Evolutionary conservation across 2,113 vertebrate genomes (phyloP), one percentile per base, ranked within the genome.

Genomic region (Rhagologus leucostigma): DNA sequence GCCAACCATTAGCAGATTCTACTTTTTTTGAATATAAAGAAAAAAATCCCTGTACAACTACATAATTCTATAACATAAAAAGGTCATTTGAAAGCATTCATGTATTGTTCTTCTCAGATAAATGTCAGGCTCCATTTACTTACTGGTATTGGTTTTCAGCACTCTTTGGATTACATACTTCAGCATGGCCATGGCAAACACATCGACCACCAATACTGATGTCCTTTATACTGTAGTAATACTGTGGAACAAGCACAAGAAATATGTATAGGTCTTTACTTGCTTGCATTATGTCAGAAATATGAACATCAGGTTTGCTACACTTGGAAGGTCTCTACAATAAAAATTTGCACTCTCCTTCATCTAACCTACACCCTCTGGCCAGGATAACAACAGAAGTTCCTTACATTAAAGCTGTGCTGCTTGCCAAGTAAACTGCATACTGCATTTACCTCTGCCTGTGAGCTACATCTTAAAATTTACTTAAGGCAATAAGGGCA

Each of bases 211-310:
- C 99, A 12, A 99, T 79, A 93, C 98, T 99, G 97, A 99, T 99
- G 96, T 99, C 99, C 97, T 99, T 99, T 96, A 99, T 99, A 86
- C 99, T 99, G 84, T 99, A 99, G 89, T 98, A 99, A 96, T 99
- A 99, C 99, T 99, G 87, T 41, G 42, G 59, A 90, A 93, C 37
- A 96, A 91, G 42, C 67, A 95, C 68, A 96, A 95, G 27, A 93
- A 55, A 18, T 42, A 49, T 6, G 2, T 7, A 4, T 2, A 52
- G 15, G 27, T 55, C 32, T 84, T 67, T 55, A 19, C 59, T 69
- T 63, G 24, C 16, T 74, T 52, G 19, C 8, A 22, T 23, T 57
- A 35, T 5, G 8, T 33, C 47, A 93, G 44, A 95, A 78, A 93
- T n/a, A 59, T 10, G 37, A 91, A 18, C 17, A 42, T 44, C n/a